Evolutionary conservation across 2,113 vertebrate species (phyloP).

Genomic region (Proteles cristata): DNA sequence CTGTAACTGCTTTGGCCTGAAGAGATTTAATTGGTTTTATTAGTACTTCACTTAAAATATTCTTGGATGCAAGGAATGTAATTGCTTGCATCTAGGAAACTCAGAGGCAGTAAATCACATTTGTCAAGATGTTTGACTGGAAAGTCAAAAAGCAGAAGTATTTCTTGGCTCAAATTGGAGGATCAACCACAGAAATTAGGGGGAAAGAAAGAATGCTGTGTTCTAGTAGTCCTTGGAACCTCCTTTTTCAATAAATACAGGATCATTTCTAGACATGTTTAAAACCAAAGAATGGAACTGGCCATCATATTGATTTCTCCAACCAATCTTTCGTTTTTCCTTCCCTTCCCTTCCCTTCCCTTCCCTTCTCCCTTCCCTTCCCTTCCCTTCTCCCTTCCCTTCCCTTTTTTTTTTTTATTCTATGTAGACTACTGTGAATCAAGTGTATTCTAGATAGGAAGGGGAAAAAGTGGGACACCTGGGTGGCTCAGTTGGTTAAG

Average conservation of each 20-base stretch:
- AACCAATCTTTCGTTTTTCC: background rate
- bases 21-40: conserved; percentile 3
- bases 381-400: too few relatives aligned
- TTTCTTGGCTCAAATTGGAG: conserved; percentile 45
- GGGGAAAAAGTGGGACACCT: too few relatives aligned
- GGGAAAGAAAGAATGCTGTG: background rate
- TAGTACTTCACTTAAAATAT: conserved; percentile 52
- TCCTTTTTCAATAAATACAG: background rate
- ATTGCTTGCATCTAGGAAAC: background rate
- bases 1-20: background rate
- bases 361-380: too few relatives aligned
- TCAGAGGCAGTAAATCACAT: background rate
- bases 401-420: background rate
- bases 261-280: background rate
- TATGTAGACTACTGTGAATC: background rate
- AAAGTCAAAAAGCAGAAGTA: conserved; percentile 38
- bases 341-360: background rate
- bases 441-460: background rate
- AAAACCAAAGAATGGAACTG: background rate
- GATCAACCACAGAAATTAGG: conserved; percentile 46
- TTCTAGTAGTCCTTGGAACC: background rate
- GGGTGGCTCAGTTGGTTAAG: too few relatives aligned
- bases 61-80: background rate
- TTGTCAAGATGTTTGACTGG: conserved; percentile 13
- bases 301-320: background rate